phyloP scores from a whole-genome alignment of 35 echinoderm and acorn worm species.

The Amphiura filiformis region DNA sequence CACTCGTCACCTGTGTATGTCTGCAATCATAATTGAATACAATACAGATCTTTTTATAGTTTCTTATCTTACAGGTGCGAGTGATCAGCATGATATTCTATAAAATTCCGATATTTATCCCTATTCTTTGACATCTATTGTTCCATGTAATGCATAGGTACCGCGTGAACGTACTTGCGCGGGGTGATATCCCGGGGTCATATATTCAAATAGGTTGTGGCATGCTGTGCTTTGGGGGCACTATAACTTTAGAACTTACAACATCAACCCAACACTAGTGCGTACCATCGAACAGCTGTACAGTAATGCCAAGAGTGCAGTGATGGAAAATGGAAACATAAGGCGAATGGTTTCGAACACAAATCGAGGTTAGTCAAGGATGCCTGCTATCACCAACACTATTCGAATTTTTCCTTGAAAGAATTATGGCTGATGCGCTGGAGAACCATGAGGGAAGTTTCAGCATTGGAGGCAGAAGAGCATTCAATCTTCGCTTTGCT shows the following conservation, averaged over 20 bases:
- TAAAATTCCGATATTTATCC: too few species aligned
- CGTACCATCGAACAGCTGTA: slow-evolving; percentile 12
- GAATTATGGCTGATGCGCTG: slow-evolving; percentile 56
- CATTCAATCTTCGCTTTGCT: slow-evolving; percentile 59
- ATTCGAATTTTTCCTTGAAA: slow-evolving; percentile 59
- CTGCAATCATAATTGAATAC: too few species aligned
- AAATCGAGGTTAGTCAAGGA: slow-evolving; percentile 41
- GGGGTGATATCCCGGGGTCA: too few species aligned
- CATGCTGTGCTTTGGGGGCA: slow-evolving; percentile 18
- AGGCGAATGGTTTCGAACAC: slow-evolving; percentile 16
- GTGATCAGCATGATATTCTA: too few species aligned
- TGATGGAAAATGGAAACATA: slow-evolving; percentile 9
- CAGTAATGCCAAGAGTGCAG: slow-evolving; percentile 37
- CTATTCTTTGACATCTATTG: too few species aligned
- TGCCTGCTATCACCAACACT: slow-evolving; percentile 62
- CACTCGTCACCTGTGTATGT: too few species aligned
- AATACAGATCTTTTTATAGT: too few species aligned
- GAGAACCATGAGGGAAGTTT: slow-evolving; percentile 44
- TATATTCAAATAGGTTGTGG: slow-evolving; percentile 46
- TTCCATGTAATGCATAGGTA: too few species aligned
- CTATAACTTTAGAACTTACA: slow-evolving; percentile 9
- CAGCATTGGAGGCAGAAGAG: slow-evolving; percentile 53
- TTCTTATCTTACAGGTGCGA: too few species aligned
- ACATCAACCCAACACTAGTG: neutral
- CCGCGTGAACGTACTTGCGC: too few species aligned